Conservation (phyloP, 35 echinoderm and acorn worm species). For the Apostichopus japonicus region DNA sequence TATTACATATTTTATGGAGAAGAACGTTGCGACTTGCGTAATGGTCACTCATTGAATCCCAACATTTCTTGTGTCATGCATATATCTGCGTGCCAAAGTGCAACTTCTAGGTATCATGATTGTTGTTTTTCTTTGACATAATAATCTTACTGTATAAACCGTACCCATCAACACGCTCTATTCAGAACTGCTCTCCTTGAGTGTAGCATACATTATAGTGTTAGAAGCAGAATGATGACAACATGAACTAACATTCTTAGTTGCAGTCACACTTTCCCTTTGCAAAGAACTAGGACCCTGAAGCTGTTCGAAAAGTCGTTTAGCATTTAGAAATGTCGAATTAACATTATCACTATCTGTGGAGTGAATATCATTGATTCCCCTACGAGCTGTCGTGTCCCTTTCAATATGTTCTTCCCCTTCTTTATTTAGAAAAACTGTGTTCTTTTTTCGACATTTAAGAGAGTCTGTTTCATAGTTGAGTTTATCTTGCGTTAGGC, state of each 20-base stretch:
- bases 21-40: too few species aligned
- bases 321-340: constrained; percentile 13
- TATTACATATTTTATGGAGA: too few species aligned
- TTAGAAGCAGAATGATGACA: not conserved
- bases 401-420: not conserved
- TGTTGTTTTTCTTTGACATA: too few species aligned
- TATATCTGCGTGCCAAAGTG: too few species aligned
- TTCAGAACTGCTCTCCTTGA: not conserved
- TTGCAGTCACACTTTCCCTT: not conserved
- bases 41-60: too few species aligned
- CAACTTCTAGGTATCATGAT: too few species aligned
- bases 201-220: not conserved
- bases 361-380: not conserved
- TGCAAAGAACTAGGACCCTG: not conserved
- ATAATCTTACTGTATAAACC: too few species aligned
- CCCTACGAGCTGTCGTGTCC: not conserved
- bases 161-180: too few species aligned
- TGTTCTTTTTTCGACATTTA: not conserved
- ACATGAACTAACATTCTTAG: constrained; percentile 9
- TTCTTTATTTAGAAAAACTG: not conserved
- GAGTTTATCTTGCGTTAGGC: not conserved
- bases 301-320: constrained; percentile 19
- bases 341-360: not conserved
- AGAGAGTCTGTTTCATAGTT: not conserved
- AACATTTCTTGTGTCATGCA: too few species aligned